Evolutionary conservation across 2,888 invertebrate species (phyloP).

Genomic region (Meliscaeva auricollis): DNA sequence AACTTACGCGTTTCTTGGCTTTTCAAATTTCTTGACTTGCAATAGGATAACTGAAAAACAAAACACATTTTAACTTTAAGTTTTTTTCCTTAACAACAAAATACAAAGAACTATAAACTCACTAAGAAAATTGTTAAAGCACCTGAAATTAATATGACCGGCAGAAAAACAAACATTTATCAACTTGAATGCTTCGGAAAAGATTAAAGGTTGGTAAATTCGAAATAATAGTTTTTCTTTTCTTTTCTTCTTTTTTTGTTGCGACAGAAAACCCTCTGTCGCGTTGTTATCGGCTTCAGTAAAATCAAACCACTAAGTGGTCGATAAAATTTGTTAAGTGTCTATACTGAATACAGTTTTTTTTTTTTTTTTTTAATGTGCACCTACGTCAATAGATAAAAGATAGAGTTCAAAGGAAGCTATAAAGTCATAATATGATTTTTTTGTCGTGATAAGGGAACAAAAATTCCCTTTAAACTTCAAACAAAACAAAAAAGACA

Average conservation of each 20-base stretch:
- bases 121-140: conserved; percentile 44
- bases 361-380: neutral
- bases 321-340: conserved; percentile 8
- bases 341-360: neutral
- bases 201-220: neutral
- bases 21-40: conserved; percentile 49
- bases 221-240: neutral
- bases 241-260: too few relatives aligned
- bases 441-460: conserved; percentile 26
- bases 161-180: conserved; percentile 48
- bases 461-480: conserved; percentile 8
- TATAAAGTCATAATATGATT: conserved; percentile 6
- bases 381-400: conserved; percentile 30
- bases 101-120: conserved; percentile 38
- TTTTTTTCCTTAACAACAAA: neutral
- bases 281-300: conserved; percentile 42
- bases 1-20: conserved; percentile 37
- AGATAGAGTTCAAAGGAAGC: neutral
- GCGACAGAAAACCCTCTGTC: neutral
- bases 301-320: conserved; percentile 40
- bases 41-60: conserved; percentile 60
- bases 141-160: conserved; percentile 33
- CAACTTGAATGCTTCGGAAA: conserved; percentile 4
- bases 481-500: neutral
- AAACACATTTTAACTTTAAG: conserved; percentile 25